Evolutionary conservation across 1,140 invertebrate species (phyloP), one percentile per base, ranked within the genome.

Genomic region (Drosophila busckii): DNA sequence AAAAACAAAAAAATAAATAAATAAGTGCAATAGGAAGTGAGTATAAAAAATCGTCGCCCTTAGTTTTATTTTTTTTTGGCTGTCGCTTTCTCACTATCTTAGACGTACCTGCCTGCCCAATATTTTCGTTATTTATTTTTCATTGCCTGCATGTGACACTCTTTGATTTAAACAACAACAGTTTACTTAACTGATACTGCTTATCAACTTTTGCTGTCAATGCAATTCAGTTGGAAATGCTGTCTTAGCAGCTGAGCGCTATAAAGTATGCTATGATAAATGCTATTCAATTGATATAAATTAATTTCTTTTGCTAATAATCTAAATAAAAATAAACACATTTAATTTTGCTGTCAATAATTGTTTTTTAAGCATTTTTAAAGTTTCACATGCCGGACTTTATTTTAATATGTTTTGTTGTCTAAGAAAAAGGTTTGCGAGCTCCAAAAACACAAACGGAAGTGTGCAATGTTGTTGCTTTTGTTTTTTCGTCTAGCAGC

Each of bases 121-220:
- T 82, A 75, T 80, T 69, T 64, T 61, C 15, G 1, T 15, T 73
- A 54, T 80, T 82, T 78, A 60, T 56, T 52, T 58, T 71, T 67
- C 44, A 60, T 60, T 68, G 23, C 15, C 19, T 44, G 52, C 22
- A 25, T 8, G 40, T 68, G 64, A 66, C 73, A 70, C 75, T n/a
- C n/a, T 69, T 80, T 80, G 75, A 75, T 80, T 80, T 69, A 69
- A 69, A 49, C 41, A 67, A 60, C 58, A 44, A 78, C n/a, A n/a
- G n/a, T 73, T 76, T 66, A n/a, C n/a, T n/a, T n/a, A n/a, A n/a
- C 42, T 78, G 73, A 78, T 78, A 64, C n/a, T 55, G 68, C 68
- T 80, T 80, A 80, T 78, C 68, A 78, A 46, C 68, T 45, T 58
- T 71, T 50, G 35, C 48, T 31, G 52, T 56, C 71, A 78, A 64